These are phyloP conservation scores for Fragum whitleyi DNA, from an alignment of 2,888 invertebrate genomes.

Conservation along the genomic window DNA sequence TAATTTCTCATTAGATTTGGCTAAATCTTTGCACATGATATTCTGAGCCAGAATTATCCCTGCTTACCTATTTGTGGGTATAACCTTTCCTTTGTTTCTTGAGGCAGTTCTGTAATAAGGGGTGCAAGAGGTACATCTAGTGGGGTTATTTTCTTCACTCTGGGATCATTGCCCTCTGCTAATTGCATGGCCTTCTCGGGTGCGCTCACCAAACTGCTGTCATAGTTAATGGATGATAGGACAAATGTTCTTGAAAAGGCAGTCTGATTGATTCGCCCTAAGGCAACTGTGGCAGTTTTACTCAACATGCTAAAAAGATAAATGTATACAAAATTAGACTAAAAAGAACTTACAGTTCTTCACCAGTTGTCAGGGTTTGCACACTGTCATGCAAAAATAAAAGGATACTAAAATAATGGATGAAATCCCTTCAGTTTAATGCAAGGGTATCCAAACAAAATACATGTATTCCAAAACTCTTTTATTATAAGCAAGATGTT, in stretches of 20 bases:
- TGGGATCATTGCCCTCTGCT: not conserved
- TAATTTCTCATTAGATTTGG: no score
- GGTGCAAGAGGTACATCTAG: conserved; percentile 3
- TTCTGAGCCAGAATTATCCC: no score
- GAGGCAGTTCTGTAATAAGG: conserved; percentile 10
- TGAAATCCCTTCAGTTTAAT: no score
- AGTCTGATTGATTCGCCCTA: conserved; percentile 11
- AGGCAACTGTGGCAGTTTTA: conserved; percentile 6
- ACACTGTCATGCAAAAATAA: no score
- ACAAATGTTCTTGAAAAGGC: not conserved
- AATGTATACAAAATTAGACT: not conserved
- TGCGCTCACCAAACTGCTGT: not conserved
- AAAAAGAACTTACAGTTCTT: no score
- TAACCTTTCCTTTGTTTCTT: not conserved
- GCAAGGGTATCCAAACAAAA: no score
- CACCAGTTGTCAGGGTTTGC: no score
- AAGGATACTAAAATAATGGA: no score
- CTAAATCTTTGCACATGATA: no score
- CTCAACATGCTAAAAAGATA: conserved; percentile 26
- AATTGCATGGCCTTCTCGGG: not conserved
- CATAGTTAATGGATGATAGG: not conserved
- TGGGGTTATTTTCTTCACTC: conserved; percentile 2
- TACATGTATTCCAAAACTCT: no score
- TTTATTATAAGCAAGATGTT: no score
- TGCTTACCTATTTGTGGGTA: conserved; percentile 25